These are phyloP conservation scores for Luffia ferchaultella DNA, from an alignment of 2,888 invertebrate genomes.

Conservation along the genomic window DNA sequence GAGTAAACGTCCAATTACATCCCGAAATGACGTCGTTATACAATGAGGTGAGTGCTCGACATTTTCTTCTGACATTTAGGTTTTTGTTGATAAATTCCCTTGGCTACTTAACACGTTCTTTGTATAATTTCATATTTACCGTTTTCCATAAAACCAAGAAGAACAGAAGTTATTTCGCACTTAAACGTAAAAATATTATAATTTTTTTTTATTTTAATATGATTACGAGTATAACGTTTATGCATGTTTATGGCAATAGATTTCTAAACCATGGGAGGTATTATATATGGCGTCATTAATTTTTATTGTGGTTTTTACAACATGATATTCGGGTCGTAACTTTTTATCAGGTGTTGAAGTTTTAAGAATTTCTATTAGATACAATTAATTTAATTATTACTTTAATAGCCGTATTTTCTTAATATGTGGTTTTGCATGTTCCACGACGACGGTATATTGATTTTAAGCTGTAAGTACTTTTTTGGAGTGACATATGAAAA, in stretches of 20 bases:
- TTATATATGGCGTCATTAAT: neutral
- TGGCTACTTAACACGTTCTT: too few relatives aligned
- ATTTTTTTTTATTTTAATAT: neutral
- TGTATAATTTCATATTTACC: too few relatives aligned
- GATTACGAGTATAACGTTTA: neutral
- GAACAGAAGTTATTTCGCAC: too few relatives aligned
- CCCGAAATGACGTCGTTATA: slow-evolving; percentile 52
- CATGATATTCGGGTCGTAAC: neutral
- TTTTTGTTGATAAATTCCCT: slow-evolving; percentile 48
- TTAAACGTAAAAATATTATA: too few relatives aligned
- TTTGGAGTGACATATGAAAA: too few relatives aligned
- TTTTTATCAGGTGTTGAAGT: neutral
- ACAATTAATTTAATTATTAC: neutral
- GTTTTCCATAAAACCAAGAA: too few relatives aligned
- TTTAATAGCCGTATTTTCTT: too few relatives aligned
- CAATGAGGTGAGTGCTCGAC: slow-evolving; percentile 58
- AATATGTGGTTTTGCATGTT: too few relatives aligned
- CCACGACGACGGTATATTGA: too few relatives aligned
- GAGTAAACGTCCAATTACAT: too few relatives aligned
- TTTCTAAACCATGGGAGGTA: neutral
- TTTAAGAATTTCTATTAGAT: neutral
- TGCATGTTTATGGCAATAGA: neutral
- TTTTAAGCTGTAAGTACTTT: too few relatives aligned
- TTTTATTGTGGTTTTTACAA: neutral
- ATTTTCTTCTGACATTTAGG: slow-evolving; percentile 48